Percentiles rank a stretch among this genome's conserved stretches.
These are phyloP conservation scores for Syngnathus acus DNA, from an alignment of 2,797 vertebrate species.

Conservation along the genomic window DNA sequence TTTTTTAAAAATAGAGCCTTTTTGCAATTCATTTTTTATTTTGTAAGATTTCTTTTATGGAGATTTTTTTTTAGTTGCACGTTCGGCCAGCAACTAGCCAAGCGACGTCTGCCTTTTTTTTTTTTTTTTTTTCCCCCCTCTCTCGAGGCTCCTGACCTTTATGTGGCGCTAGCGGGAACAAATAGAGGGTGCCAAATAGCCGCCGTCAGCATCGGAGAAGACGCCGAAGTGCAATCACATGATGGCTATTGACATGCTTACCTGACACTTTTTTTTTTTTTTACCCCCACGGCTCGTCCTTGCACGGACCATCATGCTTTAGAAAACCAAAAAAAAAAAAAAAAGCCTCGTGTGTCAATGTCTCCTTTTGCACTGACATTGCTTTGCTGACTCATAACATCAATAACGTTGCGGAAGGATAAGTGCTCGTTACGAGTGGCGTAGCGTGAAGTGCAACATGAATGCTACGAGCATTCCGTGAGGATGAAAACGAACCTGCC, in stretches of 20 bases:
- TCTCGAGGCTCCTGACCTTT: neutral
- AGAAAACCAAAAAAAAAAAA: neutral
- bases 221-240: neutral
- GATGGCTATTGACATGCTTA: neutral
- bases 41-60: too few species aligned
- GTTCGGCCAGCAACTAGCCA: neutral
- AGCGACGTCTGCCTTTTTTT: neutral
- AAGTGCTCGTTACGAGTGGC: neutral
- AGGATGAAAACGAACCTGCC: neutral
- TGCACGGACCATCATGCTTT: neutral
- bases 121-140: neutral
- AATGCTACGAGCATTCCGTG: neutral
- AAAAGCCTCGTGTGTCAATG: neutral
- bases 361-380: neutral
- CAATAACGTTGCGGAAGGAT: neutral
- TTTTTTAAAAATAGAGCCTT: too few species aligned
- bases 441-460: neutral
- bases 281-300: neutral
- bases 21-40: too few species aligned
- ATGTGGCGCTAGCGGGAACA: neutral
- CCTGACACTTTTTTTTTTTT: neutral
- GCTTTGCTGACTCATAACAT: neutral
- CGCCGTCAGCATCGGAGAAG: neutral
- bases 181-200: neutral
- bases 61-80: too few species aligned